Evolutionary conservation across 1,140 invertebrate species (phyloP).

Genomic region (Idris sp.): DNA sequence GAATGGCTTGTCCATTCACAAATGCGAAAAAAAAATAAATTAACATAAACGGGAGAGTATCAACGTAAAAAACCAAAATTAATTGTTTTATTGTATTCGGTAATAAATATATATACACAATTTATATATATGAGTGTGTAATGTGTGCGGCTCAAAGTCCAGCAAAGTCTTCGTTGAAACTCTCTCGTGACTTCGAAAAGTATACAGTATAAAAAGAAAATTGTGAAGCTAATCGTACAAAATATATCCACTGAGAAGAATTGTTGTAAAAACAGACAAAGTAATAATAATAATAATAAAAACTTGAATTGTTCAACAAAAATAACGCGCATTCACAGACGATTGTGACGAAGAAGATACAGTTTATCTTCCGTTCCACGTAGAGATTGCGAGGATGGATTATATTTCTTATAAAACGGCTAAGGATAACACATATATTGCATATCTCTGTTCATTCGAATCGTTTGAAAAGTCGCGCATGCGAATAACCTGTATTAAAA

Average conservation of each 20-base stretch:
- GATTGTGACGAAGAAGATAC: constrained; percentile 67
- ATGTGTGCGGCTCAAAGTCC: constrained; percentile 27
- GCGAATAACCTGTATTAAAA: constrained; percentile 43
- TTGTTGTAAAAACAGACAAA: constrained; percentile 16
- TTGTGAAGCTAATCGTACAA: constrained; percentile 40
- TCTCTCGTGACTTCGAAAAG: constrained; percentile 37
- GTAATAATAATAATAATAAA: constrained; percentile 3
- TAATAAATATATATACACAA: constrained; percentile 62
- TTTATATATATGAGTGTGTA: constrained; percentile 31
- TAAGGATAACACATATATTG: constrained; percentile 75
- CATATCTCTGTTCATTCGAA: constrained; percentile 67
- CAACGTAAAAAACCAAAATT: constrained; percentile 41
- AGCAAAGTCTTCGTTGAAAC: constrained; percentile 29
- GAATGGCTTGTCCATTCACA: too few relatives aligned
- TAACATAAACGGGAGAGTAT: constrained; percentile 35
- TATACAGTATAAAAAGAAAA: constrained; percentile 16
- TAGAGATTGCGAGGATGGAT: constrained; percentile 65
- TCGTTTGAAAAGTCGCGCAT: constrained; percentile 38
- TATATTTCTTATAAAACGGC: constrained; percentile 74
- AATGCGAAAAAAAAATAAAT: too few relatives aligned
- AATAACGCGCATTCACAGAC: constrained; percentile 57
- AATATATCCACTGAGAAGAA: constrained; percentile 19
- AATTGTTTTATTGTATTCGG: constrained; percentile 43
- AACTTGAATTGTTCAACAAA: constrained; percentile 19
- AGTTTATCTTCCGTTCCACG: constrained; percentile 64